Conservation (phyloP, 2,113 vertebrate species). For the Apodemus sylvaticus region DNA sequence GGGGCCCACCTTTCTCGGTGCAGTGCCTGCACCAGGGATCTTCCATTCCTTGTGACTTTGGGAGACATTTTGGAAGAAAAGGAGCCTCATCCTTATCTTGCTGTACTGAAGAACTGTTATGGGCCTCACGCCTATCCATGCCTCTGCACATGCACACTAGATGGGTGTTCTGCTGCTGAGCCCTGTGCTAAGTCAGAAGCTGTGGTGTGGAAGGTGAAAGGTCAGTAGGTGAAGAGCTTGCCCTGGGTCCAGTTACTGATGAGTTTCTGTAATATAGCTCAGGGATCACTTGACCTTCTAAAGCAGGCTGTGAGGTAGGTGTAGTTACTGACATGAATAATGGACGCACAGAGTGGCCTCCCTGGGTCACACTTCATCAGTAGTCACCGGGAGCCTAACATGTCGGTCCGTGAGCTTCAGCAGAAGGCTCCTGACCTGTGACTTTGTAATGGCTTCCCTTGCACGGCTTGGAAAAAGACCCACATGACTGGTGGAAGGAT, state of each 20-base stretch:
- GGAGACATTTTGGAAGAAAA: constrained; percentile 49
- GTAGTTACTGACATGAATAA: not conserved
- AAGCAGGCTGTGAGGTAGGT: not conserved
- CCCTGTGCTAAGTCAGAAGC: not conserved
- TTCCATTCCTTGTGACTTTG: constrained; percentile 49
- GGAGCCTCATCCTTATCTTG: not conserved
- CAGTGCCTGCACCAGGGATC: constrained; percentile 32
- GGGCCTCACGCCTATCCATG: not conserved
- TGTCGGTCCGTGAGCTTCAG: not conserved
- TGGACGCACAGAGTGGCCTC: not conserved
- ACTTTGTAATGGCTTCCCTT: not conserved
- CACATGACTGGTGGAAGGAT: not conserved
- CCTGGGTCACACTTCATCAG: not conserved
- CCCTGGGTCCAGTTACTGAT: not conserved
- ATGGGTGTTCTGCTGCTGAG: not conserved
- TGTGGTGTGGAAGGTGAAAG: constrained; percentile 63
- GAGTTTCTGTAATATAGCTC: not conserved
- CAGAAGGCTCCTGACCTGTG: not conserved
- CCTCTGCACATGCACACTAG: not conserved
- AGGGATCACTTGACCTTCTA: constrained; percentile 12
- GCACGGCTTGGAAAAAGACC: not conserved
- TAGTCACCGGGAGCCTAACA: not conserved
- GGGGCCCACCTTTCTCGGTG: not conserved
- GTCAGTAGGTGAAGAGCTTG: not conserved
- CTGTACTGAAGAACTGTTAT: not conserved